Base-by-base conservation (phyloP, 2,113 vertebrate species). In the Protomyctophum bolini region DNA sequence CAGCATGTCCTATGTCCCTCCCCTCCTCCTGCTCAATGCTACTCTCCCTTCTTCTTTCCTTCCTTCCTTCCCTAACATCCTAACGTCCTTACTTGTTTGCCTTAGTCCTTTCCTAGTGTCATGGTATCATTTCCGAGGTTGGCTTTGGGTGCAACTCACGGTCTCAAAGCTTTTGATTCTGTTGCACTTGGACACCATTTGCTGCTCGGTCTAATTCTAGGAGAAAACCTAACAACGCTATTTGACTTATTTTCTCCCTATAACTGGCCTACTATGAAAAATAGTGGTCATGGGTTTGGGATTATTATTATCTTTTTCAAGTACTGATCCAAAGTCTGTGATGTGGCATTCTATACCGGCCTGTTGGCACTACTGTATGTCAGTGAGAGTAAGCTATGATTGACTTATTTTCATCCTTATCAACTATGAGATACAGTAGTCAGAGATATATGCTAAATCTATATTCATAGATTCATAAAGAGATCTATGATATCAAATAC, bases 1-100 rank as follows among this genome's bases (percentile, higher is more conserved):
- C 91, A 95, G 94, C 72, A 57, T 95, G 94, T 48, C 63, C 64
- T 71, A 50, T 66, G 8, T 14, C 15, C 33, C 21, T 6, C 50
- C n/a, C 51, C 45, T 28, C 49, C 52, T 41, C 8, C 52, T 29
- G 6, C 57, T 4, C 9, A 21, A 15, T 28, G 14, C 57, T 10
- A 11, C 73, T 69, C 68, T 64, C 55, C 33, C 54, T 33, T 10
- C 50, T 72, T 67, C 65, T 56, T 58, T 73, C 61, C 50, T 67
- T 71, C 65, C n/a, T 46, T 47, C 11, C 52, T 48, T 68, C 51
- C 73, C 65, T 54, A 70, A 65, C 49, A 77, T 70, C 68, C 63
- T 41, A 41, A 41, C 68, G 21, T 78, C 60, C 47, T 57, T 49
- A 56, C 72, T 81, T 66, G 21, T 58, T 33, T 63, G 33, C 33